Evolutionary conservation across 37 sponge, comb jelly and placozoan genomes (phyloP).

Genomic region (Bolinopsis microptera): DNA sequence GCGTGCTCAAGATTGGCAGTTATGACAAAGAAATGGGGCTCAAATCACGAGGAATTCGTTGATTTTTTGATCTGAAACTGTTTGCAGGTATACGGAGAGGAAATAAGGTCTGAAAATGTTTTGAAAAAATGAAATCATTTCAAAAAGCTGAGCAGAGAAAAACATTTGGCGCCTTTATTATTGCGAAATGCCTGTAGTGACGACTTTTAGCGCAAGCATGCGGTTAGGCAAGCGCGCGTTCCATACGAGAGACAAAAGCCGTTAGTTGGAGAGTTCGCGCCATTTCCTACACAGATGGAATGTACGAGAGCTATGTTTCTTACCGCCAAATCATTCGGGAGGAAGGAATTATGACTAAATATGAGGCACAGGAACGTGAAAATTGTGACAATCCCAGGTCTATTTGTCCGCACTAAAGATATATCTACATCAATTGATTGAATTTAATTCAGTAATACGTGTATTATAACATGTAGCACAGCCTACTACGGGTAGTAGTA

Average conservation of each 20-base stretch:
- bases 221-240: conserved; percentile 15
- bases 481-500: too few species aligned
- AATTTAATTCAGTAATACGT: too few species aligned
- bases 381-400: too few species aligned
- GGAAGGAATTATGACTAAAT: too few species aligned
- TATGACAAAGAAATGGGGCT: not conserved
- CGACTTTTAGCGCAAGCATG: not conserved
- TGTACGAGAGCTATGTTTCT: not conserved
- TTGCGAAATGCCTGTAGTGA: not conserved
- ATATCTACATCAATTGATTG: too few species aligned
- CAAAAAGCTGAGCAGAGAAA: not conserved
- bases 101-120: not conserved
- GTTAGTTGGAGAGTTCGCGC: conserved; percentile 39
- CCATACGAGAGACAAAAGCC: conserved; percentile 15
- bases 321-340: not conserved
- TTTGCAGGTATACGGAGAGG: too few species aligned
- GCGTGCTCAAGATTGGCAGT: not conserved
- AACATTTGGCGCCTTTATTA: conserved; percentile 41
- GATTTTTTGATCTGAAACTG: too few species aligned
- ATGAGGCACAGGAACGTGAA: too few species aligned
- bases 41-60: too few species aligned
- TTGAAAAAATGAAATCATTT: not conserved
- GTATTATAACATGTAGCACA: too few species aligned
- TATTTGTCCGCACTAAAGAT: too few species aligned
- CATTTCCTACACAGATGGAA: not conserved